These are phyloP conservation scores for Anoplophora glabripennis DNA, from an alignment of 1,140 invertebrate genomes.

Conservation along the genomic window DNA sequence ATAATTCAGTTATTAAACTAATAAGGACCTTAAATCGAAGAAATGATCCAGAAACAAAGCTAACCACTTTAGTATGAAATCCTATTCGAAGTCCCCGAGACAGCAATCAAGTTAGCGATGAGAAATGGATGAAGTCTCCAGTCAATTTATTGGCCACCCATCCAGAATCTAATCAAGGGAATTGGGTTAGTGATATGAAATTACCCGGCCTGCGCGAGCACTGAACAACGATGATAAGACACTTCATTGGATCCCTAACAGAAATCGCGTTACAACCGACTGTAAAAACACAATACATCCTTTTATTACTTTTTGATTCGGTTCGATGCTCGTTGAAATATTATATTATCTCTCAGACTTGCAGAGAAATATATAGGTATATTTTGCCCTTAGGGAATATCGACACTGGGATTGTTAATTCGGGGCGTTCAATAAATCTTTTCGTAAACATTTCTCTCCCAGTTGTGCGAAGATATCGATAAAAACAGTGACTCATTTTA, in stretches of 20 bases:
- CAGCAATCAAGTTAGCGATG: slow-evolving; percentile 43
- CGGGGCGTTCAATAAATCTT: no score
- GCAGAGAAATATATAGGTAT: no score
- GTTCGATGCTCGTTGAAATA: neutral
- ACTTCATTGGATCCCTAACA: slow-evolving; percentile 36
- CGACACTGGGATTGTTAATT: no score
- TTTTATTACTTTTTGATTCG: neutral
- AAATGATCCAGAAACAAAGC: slow-evolving; percentile 25
- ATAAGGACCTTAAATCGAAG: slow-evolving; percentile 8
- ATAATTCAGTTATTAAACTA: slow-evolving; percentile 10
- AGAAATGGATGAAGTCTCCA: slow-evolving; percentile 43
- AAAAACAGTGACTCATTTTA: no score
- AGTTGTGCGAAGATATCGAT: no score
- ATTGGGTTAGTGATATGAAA: slow-evolving; percentile 46
- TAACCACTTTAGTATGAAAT: slow-evolving; percentile 33
- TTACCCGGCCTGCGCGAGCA: slow-evolving; percentile 33
- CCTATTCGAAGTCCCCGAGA: slow-evolving; percentile 31
- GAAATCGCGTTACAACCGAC: slow-evolving; percentile 34
- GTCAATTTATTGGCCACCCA: slow-evolving; percentile 47
- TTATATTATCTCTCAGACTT: no score
- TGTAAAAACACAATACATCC: slow-evolving; percentile 18
- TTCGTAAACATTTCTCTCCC: no score
- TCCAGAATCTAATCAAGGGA: slow-evolving; percentile 47
- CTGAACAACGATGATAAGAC: slow-evolving; percentile 41
- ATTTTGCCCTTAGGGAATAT: no score